phyloP scores from a whole-genome alignment of 2,888 invertebrate genomes.

The Micoletzkya japonica region DNA sequence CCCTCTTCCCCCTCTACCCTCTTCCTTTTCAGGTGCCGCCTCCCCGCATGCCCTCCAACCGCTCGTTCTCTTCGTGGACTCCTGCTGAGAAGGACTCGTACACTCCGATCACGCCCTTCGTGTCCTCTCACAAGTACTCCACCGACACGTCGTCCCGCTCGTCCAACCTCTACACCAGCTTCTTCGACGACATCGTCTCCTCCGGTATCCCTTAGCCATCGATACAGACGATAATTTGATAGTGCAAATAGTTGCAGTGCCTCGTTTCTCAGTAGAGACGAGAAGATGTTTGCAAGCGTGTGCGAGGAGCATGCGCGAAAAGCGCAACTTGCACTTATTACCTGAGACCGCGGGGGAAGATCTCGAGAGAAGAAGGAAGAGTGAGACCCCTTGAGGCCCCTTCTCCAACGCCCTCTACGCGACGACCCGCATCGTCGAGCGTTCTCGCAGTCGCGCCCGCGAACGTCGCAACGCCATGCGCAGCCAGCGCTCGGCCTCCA shows the following conservation, averaged over 20 bases:
- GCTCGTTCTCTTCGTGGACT: slow-evolving; percentile 60
- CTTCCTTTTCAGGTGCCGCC: slow-evolving; percentile 50
- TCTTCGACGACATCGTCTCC: slow-evolving; percentile 61
- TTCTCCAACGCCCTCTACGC: slow-evolving; percentile 61
- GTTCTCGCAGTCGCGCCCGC: slow-evolving; percentile 61
- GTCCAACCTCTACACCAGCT: slow-evolving; percentile 54
- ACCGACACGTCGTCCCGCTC: slow-evolving; percentile 42
- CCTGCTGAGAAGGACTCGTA: slow-evolving; percentile 59
- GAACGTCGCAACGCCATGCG: slow-evolving; percentile 61
- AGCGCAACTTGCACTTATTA: neutral
- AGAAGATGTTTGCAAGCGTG: neutral
- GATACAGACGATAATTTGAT: neutral
- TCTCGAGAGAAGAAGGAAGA: slow-evolving; percentile 7
- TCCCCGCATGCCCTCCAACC: slow-evolving; percentile 55
- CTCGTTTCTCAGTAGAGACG: neutral
- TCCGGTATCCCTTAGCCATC: slow-evolving; percentile 39
- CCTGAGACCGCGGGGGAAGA: slow-evolving; percentile 5
- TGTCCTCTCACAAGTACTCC: slow-evolving; percentile 56
- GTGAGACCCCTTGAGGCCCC: slow-evolving; percentile 39
- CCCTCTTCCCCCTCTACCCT: neutral
- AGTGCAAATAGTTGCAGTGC: neutral
- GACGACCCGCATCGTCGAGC: slow-evolving; percentile 59
- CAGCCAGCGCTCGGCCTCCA: slow-evolving; percentile 56
- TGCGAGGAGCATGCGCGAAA: neutral
- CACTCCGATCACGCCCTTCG: slow-evolving; percentile 56